Base-by-base conservation (phyloP, 1,140 invertebrate species). In the Lordiphosa mommai region DNA sequence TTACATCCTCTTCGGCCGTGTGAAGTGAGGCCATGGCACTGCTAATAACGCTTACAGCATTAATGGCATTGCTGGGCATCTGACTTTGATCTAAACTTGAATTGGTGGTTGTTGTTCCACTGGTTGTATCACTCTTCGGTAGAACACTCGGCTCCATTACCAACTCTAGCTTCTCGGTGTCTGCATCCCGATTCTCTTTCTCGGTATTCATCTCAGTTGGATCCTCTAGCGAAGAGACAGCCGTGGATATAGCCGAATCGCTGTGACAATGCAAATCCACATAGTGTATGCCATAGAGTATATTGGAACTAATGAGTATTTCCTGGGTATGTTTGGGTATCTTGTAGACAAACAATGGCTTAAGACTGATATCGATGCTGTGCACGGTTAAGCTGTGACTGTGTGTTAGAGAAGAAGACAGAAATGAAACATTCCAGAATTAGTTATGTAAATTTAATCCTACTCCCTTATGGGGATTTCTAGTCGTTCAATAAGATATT, bases 281-380 rank as follows among this genome's bases (percentile, higher is more conserved):
- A 61, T 85, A 84, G 56, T 89, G 87, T 56, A 88, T 87, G 14
- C 86, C 67, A 34, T 89, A 89, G 44, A 89, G 60, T 64, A 89
- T 69, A 52, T 89, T 89, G 29, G 86, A 88, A 51, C 88, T 77
- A 6, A 89, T 86, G 40, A 89, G 64, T 63, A 88, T 77, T 51
- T 89, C 86, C 20, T 69, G 63, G 48, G 86, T 84, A 47, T 88
- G 71, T 8, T 72, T 79, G 32, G 93, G 92, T 56, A 95, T 89
- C 89, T 93, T 94, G 88, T 95, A 93, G 3, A 93, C 90, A 86
- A 92, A 93, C 43, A 94, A 72, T 3, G 94, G 93, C 57, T 91
- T 91, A 37, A 92, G 88, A 59, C 92, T 92, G 33, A 93, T 89
- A 76, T 93, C 91, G 55, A 92, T 92, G 76, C 90, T 91, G 69